phyloP scores from a whole-genome alignment of 2,113 vertebrate genomes.

The Calidris pygmaea region DNA sequence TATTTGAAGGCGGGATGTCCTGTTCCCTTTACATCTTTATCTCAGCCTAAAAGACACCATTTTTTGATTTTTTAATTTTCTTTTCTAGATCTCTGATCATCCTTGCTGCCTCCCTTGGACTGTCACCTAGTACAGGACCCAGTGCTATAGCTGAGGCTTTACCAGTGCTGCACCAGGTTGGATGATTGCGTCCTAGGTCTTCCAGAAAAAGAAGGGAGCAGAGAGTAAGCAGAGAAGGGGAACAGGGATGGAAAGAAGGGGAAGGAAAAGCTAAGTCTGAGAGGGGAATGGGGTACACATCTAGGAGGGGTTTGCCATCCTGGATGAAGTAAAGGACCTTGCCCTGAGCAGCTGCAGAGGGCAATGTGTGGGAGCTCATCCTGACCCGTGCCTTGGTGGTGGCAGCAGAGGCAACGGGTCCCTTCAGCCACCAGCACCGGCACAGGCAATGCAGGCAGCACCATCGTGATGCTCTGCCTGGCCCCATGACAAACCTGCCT shows the following conservation, averaged over 20 bases:
- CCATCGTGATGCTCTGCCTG: neutral
- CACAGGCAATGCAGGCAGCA: neutral
- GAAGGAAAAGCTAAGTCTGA: neutral
- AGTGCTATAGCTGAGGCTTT: neutral
- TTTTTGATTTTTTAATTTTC: neutral
- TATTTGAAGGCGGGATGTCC: neutral
- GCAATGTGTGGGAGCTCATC: rapidly evolving
- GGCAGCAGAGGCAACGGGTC: neutral
- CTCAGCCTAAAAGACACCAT: neutral
- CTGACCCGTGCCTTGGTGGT: neutral
- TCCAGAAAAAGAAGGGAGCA: neutral
- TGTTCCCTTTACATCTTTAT: neutral
- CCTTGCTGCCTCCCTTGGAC: neutral
- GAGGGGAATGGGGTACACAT: neutral
- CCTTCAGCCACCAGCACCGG: neutral
- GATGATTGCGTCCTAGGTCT: neutral
- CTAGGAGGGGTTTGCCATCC: neutral
- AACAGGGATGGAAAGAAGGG: neutral
- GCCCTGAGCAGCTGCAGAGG: neutral
- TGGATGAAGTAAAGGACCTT: neutral
- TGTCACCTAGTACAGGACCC: neutral
- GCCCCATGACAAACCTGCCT: neutral
- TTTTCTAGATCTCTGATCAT: neutral
- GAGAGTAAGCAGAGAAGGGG: neutral
- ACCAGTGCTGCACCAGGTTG: neutral